A percentile compares a stretch with the other conserved stretches of the same genome.
Conservation (phyloP, 2,113 vertebrate species). For the Prinia subflava region DNA sequence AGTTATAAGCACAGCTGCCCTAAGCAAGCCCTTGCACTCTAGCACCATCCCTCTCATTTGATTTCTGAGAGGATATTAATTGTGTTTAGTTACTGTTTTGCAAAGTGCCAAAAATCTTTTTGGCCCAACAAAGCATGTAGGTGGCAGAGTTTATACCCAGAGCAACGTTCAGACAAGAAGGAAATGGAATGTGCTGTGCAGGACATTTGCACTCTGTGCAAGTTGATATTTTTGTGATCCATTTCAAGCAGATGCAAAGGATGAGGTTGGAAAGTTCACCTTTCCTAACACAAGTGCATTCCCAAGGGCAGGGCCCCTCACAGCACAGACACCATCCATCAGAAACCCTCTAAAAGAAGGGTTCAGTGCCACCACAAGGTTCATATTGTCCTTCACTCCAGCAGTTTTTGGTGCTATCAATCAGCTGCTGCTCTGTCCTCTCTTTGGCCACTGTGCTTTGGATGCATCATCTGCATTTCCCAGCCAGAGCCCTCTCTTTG, state of each 20-base stretch:
- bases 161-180: neutral
- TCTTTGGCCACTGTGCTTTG: neutral
- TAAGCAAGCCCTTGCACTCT: neutral
- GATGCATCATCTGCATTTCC: neutral
- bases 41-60: neutral
- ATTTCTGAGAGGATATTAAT: neutral
- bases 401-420: neutral
- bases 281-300: neutral
- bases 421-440: neutral
- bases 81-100: neutral
- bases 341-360: neutral
- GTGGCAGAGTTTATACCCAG: neutral
- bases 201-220: accelerated
- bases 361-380: neutral
- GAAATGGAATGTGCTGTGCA: neutral
- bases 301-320: neutral
- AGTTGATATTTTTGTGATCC: neutral
- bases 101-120: neutral
- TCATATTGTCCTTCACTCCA: neutral
- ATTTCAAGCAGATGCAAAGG: neutral
- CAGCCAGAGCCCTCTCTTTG: neutral
- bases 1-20: neutral
- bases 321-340: neutral
- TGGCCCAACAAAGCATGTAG: neutral
- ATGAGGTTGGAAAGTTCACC: neutral